phyloP scores from a whole-genome alignment of 2,797 vertebrate species.

The Parambassis ranga region DNA sequence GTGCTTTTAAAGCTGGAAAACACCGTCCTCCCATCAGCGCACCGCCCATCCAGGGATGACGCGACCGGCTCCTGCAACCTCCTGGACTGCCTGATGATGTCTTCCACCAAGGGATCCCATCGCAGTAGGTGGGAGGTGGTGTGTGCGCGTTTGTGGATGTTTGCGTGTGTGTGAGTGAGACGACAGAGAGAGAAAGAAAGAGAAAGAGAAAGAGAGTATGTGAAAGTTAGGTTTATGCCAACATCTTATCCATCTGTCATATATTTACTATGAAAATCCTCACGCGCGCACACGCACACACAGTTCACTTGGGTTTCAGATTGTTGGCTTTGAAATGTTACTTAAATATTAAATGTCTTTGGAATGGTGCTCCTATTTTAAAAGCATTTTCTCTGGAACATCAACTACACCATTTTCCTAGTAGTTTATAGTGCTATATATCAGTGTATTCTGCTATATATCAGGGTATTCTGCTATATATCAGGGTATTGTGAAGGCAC shows the following conservation, averaged over 20 bases:
- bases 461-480: too few relatives aligned
- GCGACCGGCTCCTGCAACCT: constrained; percentile 75
- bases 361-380: too few relatives aligned
- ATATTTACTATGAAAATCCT: not conserved
- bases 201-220: not conserved
- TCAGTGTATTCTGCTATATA: too few relatives aligned
- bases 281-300: too few relatives aligned
- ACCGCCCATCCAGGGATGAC: constrained; percentile 84
- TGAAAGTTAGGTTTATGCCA: not conserved
- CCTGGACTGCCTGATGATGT: constrained; percentile 62
- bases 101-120: constrained; percentile 70
- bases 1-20: constrained; percentile 98
- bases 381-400: too few relatives aligned
- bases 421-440: too few relatives aligned
- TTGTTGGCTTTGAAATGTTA: too few relatives aligned
- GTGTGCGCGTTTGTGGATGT: not conserved
- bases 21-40: constrained; percentile 74
- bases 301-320: too few relatives aligned
- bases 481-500: not conserved
- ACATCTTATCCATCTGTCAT: not conserved
- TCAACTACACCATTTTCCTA: too few relatives aligned
- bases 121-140: constrained; percentile 43
- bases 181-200: not conserved
- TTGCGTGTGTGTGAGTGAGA: not conserved
- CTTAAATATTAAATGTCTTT: too few relatives aligned